Evolutionary conservation across 2,113 vertebrate species (phyloP).

Genomic region (Caloenas nicobarica): DNA sequence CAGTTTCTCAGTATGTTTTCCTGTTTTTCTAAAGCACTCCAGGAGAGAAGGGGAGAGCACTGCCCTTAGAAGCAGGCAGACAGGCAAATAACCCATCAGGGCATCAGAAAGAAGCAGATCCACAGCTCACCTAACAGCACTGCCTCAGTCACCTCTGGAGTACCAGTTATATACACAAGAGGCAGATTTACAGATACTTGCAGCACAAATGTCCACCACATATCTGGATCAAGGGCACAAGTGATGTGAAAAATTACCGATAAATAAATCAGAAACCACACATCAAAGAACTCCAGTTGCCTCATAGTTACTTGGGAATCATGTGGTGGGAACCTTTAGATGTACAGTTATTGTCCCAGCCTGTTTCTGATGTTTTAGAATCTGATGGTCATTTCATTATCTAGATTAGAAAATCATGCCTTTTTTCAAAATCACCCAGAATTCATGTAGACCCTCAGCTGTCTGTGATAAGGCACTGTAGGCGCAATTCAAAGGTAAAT

Average conservation of each 20-base stretch:
- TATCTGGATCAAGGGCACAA: neutral
- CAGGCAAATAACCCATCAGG: neutral
- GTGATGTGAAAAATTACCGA: neutral
- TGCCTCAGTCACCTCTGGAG: fast-evolving
- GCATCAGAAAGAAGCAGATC: neutral
- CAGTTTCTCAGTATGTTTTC: neutral
- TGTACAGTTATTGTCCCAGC: neutral
- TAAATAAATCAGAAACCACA: neutral
- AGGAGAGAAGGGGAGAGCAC: neutral
- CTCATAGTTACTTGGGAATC: neutral
- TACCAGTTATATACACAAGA: neutral
- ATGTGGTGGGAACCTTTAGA: neutral
- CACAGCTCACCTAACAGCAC: neutral
- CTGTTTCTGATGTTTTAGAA: neutral
- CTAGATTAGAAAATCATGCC: neutral
- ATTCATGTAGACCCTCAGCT: neutral
- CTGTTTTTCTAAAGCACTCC: neutral
- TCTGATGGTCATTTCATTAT: neutral
- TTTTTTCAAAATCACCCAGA: neutral
- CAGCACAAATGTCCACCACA: neutral
- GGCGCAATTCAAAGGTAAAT: neutral
- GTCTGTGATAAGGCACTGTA: neutral
- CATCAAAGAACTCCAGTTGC: neutral
- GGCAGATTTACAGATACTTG: neutral
- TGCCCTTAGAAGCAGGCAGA: neutral